Conservation (phyloP, 2,888 invertebrate genomes). For the Tipula vernalis region DNA sequence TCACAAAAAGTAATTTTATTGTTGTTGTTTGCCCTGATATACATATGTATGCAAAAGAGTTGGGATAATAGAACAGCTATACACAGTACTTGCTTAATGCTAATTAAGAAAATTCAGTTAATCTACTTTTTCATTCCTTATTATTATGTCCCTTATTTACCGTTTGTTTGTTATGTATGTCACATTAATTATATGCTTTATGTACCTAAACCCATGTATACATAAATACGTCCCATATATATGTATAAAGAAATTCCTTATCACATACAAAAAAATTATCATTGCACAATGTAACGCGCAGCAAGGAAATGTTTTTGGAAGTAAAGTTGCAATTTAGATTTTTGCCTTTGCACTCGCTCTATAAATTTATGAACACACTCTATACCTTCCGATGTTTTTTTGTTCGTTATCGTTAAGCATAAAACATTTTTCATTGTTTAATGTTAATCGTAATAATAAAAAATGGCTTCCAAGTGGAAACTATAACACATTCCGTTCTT, state of each 20-base stretch:
- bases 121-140: not conserved
- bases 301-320: not conserved
- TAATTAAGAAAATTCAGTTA: not conserved
- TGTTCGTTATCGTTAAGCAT: not conserved
- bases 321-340: not conserved
- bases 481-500: not conserved
- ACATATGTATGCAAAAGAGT: too few species aligned
- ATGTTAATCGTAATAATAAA: not conserved
- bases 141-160: not conserved
- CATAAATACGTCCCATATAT: too few species aligned
- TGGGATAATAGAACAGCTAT: not conserved
- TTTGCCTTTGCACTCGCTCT: not conserved
- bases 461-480: not conserved
- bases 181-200: not conserved
- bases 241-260: not conserved
- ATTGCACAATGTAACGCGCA: not conserved
- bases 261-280: not conserved
- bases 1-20: not conserved
- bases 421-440: not conserved
- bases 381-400: not conserved
- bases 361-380: not conserved
- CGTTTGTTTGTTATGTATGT: not conserved
- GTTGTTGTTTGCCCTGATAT: too few species aligned
- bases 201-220: not conserved
- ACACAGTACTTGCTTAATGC: not conserved